These are phyloP conservation scores for Bombus breviceps DNA, from an alignment of 1,140 invertebrate species.

Conservation along the genomic window DNA sequence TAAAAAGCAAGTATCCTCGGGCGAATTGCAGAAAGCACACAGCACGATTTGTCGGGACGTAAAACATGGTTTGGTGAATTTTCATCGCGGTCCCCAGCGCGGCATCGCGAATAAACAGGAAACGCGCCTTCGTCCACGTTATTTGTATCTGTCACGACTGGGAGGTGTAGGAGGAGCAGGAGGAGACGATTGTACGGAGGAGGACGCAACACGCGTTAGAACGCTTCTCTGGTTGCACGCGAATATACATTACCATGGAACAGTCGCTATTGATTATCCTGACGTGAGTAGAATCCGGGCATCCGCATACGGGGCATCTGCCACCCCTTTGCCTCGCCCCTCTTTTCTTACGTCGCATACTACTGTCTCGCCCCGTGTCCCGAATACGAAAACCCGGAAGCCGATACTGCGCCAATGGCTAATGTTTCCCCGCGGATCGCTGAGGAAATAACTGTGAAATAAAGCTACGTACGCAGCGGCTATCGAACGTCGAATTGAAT, in stretches of 20 bases:
- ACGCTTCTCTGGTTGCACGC: slow-evolving; percentile 36
- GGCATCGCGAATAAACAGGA: slow-evolving; percentile 5
- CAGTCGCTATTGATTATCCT: slow-evolving; percentile 68
- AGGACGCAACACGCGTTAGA: slow-evolving; percentile 30
- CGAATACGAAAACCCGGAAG: slow-evolving; percentile 33
- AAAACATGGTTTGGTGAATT: background rate
- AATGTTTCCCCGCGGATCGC: slow-evolving; percentile 18
- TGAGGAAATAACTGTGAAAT: slow-evolving; percentile 13
- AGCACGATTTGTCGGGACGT: background rate
- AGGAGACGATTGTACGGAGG: background rate
- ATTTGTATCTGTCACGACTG: slow-evolving; percentile 31
- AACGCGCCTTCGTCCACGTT: slow-evolving; percentile 20
- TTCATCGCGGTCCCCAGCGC: background rate
- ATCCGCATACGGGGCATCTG: slow-evolving; percentile 43
- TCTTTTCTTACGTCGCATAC: slow-evolving; percentile 24
- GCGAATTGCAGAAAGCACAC: background rate
- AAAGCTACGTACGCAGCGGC: background rate
- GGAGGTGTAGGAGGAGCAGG: background rate
- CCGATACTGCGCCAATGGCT: slow-evolving; percentile 26
- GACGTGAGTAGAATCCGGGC: slow-evolving; percentile 65
- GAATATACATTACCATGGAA: slow-evolving; percentile 66
- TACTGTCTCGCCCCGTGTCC: slow-evolving; percentile 9
- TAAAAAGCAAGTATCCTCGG: background rate
- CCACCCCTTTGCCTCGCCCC: slow-evolving; percentile 1
- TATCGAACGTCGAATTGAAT: background rate